These are phyloP conservation scores for Grus americana DNA, from an alignment of 2,113 vertebrate genomes.

Conservation along the genomic window DNA sequence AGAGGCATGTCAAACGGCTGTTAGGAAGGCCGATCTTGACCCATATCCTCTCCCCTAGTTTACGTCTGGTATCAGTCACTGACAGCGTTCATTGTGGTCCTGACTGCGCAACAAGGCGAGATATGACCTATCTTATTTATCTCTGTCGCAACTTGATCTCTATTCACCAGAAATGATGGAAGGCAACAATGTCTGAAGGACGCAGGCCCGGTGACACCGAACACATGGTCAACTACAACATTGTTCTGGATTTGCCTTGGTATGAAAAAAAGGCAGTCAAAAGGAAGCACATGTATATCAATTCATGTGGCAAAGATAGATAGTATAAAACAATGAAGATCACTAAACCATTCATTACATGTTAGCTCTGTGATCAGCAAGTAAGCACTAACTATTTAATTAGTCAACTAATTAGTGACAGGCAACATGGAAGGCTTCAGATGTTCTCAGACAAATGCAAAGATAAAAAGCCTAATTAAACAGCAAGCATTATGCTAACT, in stretches of 20 bases:
- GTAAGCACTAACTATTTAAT: conserved; percentile 92
- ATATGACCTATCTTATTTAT: conserved; percentile 70
- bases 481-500: conserved; percentile 68
- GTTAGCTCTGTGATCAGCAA: conserved; percentile 80
- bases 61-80: conserved; percentile 46
- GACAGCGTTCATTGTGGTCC: conserved; percentile 66
- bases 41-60: neutral
- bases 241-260: conserved; percentile 54
- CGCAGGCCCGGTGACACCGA: conserved; percentile 66
- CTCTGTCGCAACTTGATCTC: conserved; percentile 70
- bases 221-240: conserved; percentile 70
- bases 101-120: conserved; percentile 53
- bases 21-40: neutral
- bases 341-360: conserved; percentile 72
- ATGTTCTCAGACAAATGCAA: conserved; percentile 82
- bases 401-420: conserved; percentile 92
- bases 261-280: conserved; percentile 56
- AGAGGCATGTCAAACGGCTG: neutral
- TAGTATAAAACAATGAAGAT: conserved; percentile 49
- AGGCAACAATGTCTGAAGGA: conserved; percentile 71
- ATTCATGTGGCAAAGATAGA: conserved; percentile 57
- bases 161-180: conserved; percentile 44
- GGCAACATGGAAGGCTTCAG: conserved; percentile 83
- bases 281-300: conserved; percentile 49
- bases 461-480: conserved; percentile 88